Conservation (phyloP, 2,797 vertebrate species). For the Crocidura indochinensis region DNA sequence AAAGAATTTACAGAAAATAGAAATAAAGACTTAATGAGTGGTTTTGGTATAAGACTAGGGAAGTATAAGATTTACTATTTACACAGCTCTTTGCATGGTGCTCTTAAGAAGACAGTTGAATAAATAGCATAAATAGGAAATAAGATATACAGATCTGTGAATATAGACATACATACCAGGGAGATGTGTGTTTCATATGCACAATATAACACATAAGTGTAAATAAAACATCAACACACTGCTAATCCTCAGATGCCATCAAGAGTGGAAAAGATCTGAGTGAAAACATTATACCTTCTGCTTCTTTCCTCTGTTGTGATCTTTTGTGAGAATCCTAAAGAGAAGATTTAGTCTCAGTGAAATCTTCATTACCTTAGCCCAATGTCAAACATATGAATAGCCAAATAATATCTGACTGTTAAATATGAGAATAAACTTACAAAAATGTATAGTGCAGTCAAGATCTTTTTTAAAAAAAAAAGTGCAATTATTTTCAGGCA, state of each 20-base stretch:
- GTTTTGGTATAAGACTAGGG: background rate
- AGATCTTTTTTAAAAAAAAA: background rate
- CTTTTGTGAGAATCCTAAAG: background rate
- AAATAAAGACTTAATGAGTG: background rate
- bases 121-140: background rate
- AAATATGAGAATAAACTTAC: background rate
- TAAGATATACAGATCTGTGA: background rate
- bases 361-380: background rate
- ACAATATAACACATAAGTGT: no score
- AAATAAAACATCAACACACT: no score
- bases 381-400: background rate
- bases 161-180: background rate
- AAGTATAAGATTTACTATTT: background rate
- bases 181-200: background rate
- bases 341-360: background rate
- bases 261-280: no score
- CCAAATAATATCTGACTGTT: background rate
- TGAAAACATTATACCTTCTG: background rate
- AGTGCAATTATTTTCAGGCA: background rate
- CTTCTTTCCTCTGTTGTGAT: background rate
- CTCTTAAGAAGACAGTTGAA: conserved; percentile 33
- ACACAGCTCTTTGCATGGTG: background rate
- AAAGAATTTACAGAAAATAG: background rate
- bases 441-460: background rate
- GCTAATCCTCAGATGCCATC: no score